A percentile compares a stretch with the other conserved stretches of the same genome.
phyloP scores from a whole-genome alignment of 2,113 vertebrate genomes.

The Dasyurus viverrinus region DNA sequence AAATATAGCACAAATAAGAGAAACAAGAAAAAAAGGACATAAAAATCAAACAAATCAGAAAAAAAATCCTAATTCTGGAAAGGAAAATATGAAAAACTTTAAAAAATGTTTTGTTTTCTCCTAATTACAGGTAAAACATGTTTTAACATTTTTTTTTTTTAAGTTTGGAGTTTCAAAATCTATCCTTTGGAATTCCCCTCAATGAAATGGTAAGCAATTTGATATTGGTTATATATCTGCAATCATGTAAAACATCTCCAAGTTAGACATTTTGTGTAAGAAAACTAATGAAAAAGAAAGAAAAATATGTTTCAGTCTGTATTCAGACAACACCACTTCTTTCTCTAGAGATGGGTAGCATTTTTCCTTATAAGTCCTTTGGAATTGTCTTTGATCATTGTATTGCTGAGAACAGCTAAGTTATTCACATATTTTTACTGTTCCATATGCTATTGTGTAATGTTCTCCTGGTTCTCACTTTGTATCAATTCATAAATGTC shows the following conservation, averaged over 20 bases:
- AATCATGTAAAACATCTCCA: not conserved
- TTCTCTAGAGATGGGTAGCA: not conserved
- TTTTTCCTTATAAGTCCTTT: not conserved
- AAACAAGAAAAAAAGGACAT: not conserved
- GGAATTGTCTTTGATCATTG: not conserved
- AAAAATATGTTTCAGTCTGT: not conserved
- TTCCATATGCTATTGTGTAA: not conserved
- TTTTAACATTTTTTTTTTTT: too few relatives aligned
- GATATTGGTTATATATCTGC: not conserved
- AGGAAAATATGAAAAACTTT: not conserved
- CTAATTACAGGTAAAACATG: too few relatives aligned
- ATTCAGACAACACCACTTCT: not conserved
- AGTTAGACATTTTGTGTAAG: not conserved
- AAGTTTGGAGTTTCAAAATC: not conserved
- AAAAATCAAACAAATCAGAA: not conserved
- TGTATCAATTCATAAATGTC: not conserved
- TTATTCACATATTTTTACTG: not conserved
- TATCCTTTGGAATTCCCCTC: not conserved
- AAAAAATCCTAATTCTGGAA: not conserved
- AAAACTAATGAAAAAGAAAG: not conserved
- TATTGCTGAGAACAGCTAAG: too few relatives aligned
- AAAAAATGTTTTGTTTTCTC: not conserved
- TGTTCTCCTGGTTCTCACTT: not conserved
- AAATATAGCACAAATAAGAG: not conserved
- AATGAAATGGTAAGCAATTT: not conserved